Base-by-base conservation (phyloP, 2,888 invertebrate genomes). In the Orchesellides sinensis region DNA sequence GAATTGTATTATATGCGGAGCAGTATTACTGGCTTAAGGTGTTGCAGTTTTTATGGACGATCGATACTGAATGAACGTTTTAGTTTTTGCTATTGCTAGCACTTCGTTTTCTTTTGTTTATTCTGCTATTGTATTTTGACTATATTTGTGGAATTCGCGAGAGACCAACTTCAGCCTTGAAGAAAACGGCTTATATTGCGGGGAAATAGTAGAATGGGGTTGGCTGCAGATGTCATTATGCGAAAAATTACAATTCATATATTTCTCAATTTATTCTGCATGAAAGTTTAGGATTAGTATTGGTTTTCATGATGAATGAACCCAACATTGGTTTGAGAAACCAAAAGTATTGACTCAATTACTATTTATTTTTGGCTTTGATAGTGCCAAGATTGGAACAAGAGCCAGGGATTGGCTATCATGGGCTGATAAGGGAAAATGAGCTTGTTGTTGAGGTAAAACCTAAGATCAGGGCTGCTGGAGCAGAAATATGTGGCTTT, bases 361-460 rank as follows among this genome's bases (percentile, higher is more conserved):
- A 23, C 29, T 59, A 29, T 17, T 29, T n/a, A 5, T 59, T 17
- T 49, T 49, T 54, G 17, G 52, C 17, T 21, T 21, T 5, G 8
- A 29, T 92, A 92, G 93, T 92, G 77, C 95, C 95, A 27, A 93
- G 93, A 89, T 90, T 96, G 91, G 95, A 95, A 91, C 91, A 93
- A 83, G 94, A 94, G 89, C 92, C 95, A 54, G 96, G 96, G 89
- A 95, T 95, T 89, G 96, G 96, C 85, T 97, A 97, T 92, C 97
- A 97, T 89, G 97, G 97, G 45, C 92, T 97, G 90, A 96, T 97
- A 89, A 94, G 95, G 89, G 97, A 97, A 92, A 96, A 97, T 91
- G 96, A 96, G 91, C 96, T 96, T 70, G 92, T 95, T 88, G 97
- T 97, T 88, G 96, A 97, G 91, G 96, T 97, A 89, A 96, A 96